Conservation (phyloP, 2,113 vertebrate species). For the Dicentrarchus labrax region DNA sequence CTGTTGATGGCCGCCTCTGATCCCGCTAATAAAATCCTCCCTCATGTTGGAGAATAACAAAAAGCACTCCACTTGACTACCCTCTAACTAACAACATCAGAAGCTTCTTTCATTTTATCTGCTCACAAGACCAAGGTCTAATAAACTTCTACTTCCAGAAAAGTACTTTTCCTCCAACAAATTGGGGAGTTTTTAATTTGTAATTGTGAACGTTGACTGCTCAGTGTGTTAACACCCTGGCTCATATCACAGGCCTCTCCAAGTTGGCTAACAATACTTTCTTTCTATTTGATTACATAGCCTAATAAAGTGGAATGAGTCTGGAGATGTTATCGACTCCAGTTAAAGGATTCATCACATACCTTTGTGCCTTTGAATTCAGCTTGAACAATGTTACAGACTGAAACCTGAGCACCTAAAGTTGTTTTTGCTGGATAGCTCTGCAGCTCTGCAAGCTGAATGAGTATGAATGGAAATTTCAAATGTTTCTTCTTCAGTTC, state of each 20-base stretch:
- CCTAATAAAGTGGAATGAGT: slow-evolving; percentile 70
- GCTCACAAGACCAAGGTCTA: slow-evolving; percentile 39
- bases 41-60: slow-evolving; percentile 39
- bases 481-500: background rate
- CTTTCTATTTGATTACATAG: slow-evolving; percentile 66
- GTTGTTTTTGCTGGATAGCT: background rate
- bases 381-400: slow-evolving; percentile 39
- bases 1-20: slow-evolving; percentile 66
- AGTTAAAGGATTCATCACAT: slow-evolving; percentile 50
- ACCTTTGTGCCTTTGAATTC: slow-evolving; percentile 52
- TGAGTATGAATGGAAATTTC: slow-evolving; percentile 21
- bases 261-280: slow-evolving; percentile 32
- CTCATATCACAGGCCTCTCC: slow-evolving; percentile 34
- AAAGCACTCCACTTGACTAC: slow-evolving; percentile 36
- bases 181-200: slow-evolving; percentile 54
- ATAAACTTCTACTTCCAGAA: slow-evolving; percentile 39
- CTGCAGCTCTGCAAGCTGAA: background rate
- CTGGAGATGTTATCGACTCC: slow-evolving; percentile 67
- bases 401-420: slow-evolving; percentile 58
- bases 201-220: slow-evolving; percentile 40
- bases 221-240: slow-evolving; percentile 14
- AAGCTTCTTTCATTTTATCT: slow-evolving; percentile 50
- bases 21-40: slow-evolving; percentile 64
- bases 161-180: slow-evolving; percentile 44
- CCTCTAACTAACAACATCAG: slow-evolving; percentile 33